These are phyloP conservation scores for Styela clava DNA, from an alignment of 23 tunicate species.

Conservation along the genomic window DNA sequence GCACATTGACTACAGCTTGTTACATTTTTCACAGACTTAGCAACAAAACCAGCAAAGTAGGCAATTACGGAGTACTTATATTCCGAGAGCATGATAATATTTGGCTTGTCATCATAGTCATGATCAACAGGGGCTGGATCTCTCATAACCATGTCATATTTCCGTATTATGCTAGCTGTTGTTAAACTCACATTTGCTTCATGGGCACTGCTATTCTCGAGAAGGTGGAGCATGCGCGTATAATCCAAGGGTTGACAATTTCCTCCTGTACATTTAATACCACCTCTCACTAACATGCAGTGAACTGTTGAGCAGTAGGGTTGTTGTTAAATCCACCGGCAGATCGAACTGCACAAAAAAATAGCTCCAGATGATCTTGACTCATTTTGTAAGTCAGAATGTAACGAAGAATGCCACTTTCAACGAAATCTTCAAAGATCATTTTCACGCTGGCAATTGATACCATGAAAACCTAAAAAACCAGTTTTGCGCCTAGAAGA, in stretches of 20 bases:
- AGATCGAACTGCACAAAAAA: background rate
- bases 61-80: background rate
- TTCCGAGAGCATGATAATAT: background rate
- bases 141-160: background rate
- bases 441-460: background rate
- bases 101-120: background rate
- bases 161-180: too few relatives aligned
- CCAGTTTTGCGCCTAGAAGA: background rate
- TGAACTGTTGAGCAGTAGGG: background rate
- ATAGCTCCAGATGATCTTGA: background rate
- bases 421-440: background rate
- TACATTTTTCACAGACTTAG: too few relatives aligned
- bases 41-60: background rate
- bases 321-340: background rate
- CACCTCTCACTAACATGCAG: too few relatives aligned
- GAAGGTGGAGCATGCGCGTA: background rate
- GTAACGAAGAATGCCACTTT: too few relatives aligned
- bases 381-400: background rate
- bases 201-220: background rate
- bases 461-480: background rate
- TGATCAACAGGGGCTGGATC: background rate
- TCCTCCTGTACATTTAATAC: too few relatives aligned
- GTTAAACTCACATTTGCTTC: background rate
- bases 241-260: background rate
- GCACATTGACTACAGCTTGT: too few relatives aligned